phyloP scores from a whole-genome alignment of 2,888 invertebrate species.

The Ditula angustiorana region DNA sequence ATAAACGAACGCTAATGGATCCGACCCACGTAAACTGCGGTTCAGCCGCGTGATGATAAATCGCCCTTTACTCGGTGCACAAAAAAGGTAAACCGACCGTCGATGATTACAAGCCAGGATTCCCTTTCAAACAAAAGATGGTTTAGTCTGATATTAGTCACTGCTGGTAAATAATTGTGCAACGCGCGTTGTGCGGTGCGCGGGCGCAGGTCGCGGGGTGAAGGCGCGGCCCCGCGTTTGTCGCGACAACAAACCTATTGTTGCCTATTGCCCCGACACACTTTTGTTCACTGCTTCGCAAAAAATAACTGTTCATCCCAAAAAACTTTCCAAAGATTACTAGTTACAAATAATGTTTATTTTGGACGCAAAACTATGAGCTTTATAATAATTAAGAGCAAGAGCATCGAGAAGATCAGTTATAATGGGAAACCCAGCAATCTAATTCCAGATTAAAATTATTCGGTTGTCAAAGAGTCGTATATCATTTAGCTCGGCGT shows the following conservation, averaged over 20 bases:
- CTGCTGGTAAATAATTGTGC: constrained; percentile 21
- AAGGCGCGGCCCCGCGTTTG: constrained; percentile 28
- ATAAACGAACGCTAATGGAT: constrained; percentile 32
- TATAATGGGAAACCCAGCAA: constrained; percentile 37
- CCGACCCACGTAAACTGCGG: constrained; percentile 29
- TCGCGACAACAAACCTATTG: constrained; percentile 25
- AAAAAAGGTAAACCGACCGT: constrained; percentile 25
- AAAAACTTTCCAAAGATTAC: constrained; percentile 25
- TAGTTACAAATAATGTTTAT: constrained; percentile 9
- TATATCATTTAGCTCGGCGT: constrained; percentile 18
- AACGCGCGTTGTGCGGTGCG: constrained; percentile 19
- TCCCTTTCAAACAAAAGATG: constrained; percentile 24
- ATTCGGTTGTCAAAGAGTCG: constrained; percentile 35
- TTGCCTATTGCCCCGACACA: constrained; percentile 37
- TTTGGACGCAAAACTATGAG: constrained; percentile 8
- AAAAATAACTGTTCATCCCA: constrained; percentile 38
- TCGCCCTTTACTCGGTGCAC: constrained; percentile 16
- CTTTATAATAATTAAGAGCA: constrained; percentile 9
- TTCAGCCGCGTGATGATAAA: constrained; percentile 26
- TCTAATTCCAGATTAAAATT: constrained; percentile 34
- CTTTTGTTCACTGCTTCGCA: constrained; percentile 34
- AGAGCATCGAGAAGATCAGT: constrained; percentile 1
- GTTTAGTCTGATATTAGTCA: constrained; percentile 25
- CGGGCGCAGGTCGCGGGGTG: constrained; percentile 33
- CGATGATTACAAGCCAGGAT: constrained; percentile 25